phyloP scores from a whole-genome alignment of 2,113 vertebrate species.

The Chinchilla lanigera region DNA sequence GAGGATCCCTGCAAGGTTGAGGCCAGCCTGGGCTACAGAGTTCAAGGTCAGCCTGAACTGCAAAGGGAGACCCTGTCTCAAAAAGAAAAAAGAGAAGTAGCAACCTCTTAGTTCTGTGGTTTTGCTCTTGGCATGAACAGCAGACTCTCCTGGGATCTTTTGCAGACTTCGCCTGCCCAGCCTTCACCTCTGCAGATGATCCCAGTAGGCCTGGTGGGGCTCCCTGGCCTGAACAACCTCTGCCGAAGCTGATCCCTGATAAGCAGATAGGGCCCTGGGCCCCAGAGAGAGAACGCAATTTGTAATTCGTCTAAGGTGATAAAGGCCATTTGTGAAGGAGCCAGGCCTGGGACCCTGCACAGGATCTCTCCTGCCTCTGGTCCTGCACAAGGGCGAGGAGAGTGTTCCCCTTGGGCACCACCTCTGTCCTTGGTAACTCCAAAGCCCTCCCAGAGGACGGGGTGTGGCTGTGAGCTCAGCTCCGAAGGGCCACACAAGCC shows the following conservation, averaged over 20 bases:
- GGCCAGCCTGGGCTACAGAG: background rate
- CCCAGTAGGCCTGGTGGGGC: background rate
- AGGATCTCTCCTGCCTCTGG: background rate
- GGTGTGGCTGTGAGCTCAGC: background rate
- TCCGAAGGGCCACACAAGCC: background rate
- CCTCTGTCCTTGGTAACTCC: background rate
- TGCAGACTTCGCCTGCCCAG: background rate
- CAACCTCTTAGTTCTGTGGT: background rate
- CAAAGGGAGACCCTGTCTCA: background rate
- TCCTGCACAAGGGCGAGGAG: background rate
- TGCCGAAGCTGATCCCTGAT: background rate
- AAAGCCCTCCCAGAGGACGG: background rate
- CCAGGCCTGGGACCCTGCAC: background rate
- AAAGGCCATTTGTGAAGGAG: background rate
- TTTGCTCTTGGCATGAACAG: accelerated
- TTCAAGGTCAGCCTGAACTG: background rate
- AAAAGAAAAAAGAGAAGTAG: background rate
- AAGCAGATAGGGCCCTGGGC: background rate
- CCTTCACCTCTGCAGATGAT: background rate
- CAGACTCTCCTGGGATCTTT: background rate
- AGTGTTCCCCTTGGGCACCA: background rate
- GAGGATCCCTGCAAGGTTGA: background rate
- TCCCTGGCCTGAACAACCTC: background rate
- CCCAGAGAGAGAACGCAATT: background rate
- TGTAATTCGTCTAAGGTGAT: background rate